Evolutionary conservation across 1,140 invertebrate species (phyloP), one percentile per base, ranked within the genome.

Genomic region (Coenobita brevimanus): DNA sequence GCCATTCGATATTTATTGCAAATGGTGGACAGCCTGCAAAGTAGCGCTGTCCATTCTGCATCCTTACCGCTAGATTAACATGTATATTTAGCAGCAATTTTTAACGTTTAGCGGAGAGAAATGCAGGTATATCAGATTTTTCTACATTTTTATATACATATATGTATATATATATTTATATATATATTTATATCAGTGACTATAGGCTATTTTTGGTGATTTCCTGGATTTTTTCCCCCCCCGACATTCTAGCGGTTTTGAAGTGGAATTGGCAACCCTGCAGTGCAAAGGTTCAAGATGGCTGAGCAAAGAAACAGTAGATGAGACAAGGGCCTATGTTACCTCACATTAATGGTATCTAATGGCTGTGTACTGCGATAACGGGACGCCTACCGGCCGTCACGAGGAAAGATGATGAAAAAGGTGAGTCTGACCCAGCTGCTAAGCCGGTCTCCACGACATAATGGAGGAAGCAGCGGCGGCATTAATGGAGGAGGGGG

Each of bases 321-420:
- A 85, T 85, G 82, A 85, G 69, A 76, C 13, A 43, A n/a, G 71
- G 50, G 1, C 41, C 75, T n/a, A 10, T 62, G n/a, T 41, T n/a
- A n/a, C 21, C 36, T 57, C 10, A 13, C 54, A 27, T 13, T 81
- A 43, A 64, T 43, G 38, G 17, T 76, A n/a, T 87, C 85, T 62
- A 80, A 80, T 81, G 85, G 85, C 85, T 57, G 78, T 87, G 85
- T 87, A 10, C 43, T 57, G 64, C 76, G 76, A 33, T 80, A 57
- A 80, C 1, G n/a, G 24, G 54, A 80, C 54, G 62, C 85, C 67
- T n/a, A 71, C 8, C 24, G 75, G 64, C 78, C 54, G 33, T 73
- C 60, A 43, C 76, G 64, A 87, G 46, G 78, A 60, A 87, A 80
- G 76, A 87, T 87, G 85, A 87, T 87, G 85, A 87, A 87, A 30